Conservation (phyloP, 2,113 vertebrate genomes). For the Dicentrarchus labrax region DNA sequence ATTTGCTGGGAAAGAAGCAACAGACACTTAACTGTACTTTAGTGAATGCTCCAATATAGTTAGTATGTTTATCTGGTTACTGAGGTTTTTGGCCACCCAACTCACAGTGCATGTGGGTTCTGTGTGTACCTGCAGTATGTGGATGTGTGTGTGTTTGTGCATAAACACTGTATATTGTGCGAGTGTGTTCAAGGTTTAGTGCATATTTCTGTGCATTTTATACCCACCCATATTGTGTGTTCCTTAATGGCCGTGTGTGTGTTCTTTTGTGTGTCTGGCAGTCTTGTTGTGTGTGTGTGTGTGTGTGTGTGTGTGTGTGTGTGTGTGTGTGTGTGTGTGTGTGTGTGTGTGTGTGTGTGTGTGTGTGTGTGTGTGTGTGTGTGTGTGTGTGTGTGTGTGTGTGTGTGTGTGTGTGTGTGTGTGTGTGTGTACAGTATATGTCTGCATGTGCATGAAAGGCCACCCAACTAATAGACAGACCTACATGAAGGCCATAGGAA, state of each 20-base stretch:
- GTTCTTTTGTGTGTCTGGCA: no score
- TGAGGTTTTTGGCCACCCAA: conserved; percentile 65
- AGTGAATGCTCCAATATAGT: conserved; percentile 64
- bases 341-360: background rate
- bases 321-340: background rate
- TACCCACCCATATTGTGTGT: background rate
- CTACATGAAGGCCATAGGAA: conserved; percentile 52
- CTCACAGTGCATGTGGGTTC: background rate
- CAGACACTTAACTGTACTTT: conserved; percentile 65
- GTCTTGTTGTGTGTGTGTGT: background rate
- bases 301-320: background rate
- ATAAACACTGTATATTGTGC: background rate
- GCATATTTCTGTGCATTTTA: background rate
- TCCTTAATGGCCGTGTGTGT: background rate
- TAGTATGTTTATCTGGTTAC: conserved; percentile 71
- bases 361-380: background rate
- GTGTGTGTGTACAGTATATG: background rate
- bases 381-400: background rate
- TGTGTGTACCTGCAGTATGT: background rate
- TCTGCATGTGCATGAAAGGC: conserved; percentile 26
- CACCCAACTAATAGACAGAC: conserved; percentile 60
- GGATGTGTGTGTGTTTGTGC: background rate
- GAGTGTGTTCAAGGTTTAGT: background rate
- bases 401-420: background rate
- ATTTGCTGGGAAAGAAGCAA: conserved; percentile 49